Conservation (phyloP, 2,888 invertebrate species). For the Tipula vernalis region DNA sequence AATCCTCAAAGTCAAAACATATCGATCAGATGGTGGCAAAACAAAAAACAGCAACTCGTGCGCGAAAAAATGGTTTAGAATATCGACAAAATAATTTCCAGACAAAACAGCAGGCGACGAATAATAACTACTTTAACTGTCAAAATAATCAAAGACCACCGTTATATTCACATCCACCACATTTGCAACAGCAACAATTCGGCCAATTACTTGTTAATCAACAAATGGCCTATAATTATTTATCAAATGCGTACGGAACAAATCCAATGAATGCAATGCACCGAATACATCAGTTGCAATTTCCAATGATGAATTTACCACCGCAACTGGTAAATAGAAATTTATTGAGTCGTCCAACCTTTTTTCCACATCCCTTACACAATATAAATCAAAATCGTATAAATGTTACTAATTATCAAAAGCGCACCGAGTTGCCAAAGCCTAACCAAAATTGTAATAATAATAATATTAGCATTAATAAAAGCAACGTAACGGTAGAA, state of each 20-base stretch:
- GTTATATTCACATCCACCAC: neutral
- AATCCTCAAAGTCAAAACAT: slow-evolving; percentile 19
- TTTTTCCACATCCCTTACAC: neutral
- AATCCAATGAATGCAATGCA: neutral
- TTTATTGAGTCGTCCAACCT: neutral
- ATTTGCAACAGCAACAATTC: neutral
- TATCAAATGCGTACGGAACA: neutral
- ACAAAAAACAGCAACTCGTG: slow-evolving; percentile 14
- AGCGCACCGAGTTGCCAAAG: neutral
- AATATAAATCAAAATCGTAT: neutral
- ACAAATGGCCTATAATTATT: neutral
- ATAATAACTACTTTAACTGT: neutral
- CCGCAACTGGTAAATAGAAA: neutral
- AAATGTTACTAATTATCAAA: neutral
- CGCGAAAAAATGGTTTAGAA: neutral
- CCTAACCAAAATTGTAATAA: neutral
- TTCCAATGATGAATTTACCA: neutral
- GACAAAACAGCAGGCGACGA: neutral
- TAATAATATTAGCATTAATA: neutral
- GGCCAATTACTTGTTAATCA: neutral
- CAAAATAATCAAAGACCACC: neutral
- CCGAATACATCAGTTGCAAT: neutral
- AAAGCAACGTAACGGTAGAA: neutral
- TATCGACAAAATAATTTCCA: neutral
- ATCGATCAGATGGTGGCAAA: slow-evolving; percentile 15